phyloP scores from a whole-genome alignment of 2,113 vertebrate genomes.

The Macheiramphus alcinus region DNA sequence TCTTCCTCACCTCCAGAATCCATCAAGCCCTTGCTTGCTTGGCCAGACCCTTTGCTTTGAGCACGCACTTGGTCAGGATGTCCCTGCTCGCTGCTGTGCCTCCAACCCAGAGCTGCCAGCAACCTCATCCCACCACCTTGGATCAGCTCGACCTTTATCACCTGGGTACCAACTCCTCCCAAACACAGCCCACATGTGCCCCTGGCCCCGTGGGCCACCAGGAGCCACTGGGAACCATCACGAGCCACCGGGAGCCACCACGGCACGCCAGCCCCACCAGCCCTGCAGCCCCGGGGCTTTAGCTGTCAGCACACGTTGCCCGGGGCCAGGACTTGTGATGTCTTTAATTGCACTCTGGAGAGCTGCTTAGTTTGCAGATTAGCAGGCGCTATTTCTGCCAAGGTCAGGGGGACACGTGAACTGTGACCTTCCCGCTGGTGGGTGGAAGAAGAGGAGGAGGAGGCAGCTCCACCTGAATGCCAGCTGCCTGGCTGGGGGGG shows the following conservation, averaged over 20 bases:
- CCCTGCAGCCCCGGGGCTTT: not conserved
- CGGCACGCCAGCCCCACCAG: not conserved
- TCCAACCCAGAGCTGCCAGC: not conserved
- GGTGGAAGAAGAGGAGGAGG: not conserved
- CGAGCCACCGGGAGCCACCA: not conserved
- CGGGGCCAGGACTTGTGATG: not conserved
- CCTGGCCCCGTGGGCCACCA: accelerated
- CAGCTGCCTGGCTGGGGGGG: not conserved
- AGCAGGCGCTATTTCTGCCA: constrained; percentile 5
- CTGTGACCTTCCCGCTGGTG: not conserved
- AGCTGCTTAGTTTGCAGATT: constrained; percentile 56
- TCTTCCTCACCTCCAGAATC: not conserved
- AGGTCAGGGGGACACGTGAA: constrained; percentile 31
- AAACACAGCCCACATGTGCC: not conserved
- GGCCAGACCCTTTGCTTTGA: not conserved
- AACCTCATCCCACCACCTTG: not conserved
- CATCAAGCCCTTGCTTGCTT: not conserved
- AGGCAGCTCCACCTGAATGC: not conserved
- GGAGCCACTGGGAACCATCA: not conserved
- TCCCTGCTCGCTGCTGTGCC: not conserved
- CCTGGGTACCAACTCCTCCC: not conserved
- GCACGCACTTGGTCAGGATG: accelerated
- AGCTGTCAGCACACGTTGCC: not conserved
- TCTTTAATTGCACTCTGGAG: constrained; percentile 33
- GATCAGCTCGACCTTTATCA: not conserved